Evolutionary conservation across 92 coral and sea anemone species (phyloP).

Genomic region (Desmophyllum pertusum): DNA sequence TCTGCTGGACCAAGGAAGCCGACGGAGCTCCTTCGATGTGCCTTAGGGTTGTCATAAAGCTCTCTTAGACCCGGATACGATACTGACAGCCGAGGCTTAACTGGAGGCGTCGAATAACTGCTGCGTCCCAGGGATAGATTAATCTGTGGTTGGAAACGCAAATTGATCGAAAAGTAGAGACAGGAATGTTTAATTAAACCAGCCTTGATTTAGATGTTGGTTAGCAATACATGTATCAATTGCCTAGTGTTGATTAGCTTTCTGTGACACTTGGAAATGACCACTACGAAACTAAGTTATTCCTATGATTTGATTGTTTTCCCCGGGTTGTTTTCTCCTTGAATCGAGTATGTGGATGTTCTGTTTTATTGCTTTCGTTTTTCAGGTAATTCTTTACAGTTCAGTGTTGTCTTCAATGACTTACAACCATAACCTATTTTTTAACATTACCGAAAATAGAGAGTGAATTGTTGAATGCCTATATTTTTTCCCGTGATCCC

Average conservation of each 20-base stretch:
- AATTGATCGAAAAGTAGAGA: slow-evolving; percentile 31
- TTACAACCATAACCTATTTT: not conserved
- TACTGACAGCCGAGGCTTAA: slow-evolving; percentile 84
- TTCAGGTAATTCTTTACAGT: not conserved
- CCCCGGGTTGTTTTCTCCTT: not conserved
- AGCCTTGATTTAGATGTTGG: not conserved
- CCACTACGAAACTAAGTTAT: too few species aligned
- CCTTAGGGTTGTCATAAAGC: slow-evolving; percentile 79
- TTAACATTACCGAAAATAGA: not conserved
- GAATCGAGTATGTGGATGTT: not conserved
- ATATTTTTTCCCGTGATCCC: too few species aligned
- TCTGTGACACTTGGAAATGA: not conserved
- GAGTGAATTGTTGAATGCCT: not conserved
- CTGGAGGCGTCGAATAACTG: slow-evolving; percentile 58
- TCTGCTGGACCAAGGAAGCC: slow-evolving; percentile 47
- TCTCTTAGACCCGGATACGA: slow-evolving; percentile 87
- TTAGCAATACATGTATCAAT: not conserved
- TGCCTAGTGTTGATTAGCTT: not conserved
- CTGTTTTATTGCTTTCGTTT: not conserved
- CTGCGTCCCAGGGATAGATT: slow-evolving; percentile 81
- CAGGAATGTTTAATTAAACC: slow-evolving; percentile 5
- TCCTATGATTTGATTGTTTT: not conserved
- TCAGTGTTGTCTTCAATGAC: not conserved
- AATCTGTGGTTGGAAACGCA: slow-evolving; percentile 51
- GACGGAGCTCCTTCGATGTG: slow-evolving; percentile 70